phyloP scores from a whole-genome alignment of 2,797 vertebrate species.

The Scomberomorus guttatus region DNA sequence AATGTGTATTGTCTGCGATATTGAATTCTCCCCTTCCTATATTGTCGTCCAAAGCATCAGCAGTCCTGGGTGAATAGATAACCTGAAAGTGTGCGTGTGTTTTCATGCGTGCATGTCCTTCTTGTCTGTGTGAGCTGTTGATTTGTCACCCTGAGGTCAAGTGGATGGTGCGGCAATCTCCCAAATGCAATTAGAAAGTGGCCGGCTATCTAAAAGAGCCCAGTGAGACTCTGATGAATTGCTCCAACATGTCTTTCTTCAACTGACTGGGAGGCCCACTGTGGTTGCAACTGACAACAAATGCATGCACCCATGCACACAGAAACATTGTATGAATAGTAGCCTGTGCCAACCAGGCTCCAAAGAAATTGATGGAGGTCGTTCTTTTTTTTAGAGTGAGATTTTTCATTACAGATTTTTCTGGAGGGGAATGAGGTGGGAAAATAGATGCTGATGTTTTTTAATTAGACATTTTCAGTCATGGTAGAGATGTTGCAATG shows the following conservation, averaged over 20 bases:
- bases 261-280: conserved; percentile 48
- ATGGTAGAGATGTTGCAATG: no score
- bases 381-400: conserved; percentile 18
- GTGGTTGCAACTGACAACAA: conserved; percentile 9
- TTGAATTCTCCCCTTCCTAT: conserved; percentile 65
- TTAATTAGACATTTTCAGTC: conserved; percentile 10
- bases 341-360: conserved; percentile 2
- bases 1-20: conserved; percentile 74
- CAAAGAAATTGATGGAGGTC: conserved; percentile 19
- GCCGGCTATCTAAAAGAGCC: conserved; percentile 65
- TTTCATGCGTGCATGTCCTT: neutral
- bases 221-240: conserved; percentile 70
- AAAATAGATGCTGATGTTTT: conserved; percentile 32
- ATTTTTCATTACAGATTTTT: conserved; percentile 21
- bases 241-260: conserved; percentile 55
- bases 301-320: conserved; percentile 13
- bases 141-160: conserved; percentile 77
- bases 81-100: conserved; percentile 24
- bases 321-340: conserved; percentile 20
- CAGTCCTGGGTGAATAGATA: conserved; percentile 57
- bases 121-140: conserved; percentile 49
- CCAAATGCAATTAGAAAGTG: conserved; percentile 79
- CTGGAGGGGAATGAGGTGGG: conserved; percentile 9
- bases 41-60: conserved; percentile 57
- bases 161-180: conserved; percentile 70